Base-by-base conservation (phyloP, 2,113 vertebrate genomes). In the Pavo muticus region DNA sequence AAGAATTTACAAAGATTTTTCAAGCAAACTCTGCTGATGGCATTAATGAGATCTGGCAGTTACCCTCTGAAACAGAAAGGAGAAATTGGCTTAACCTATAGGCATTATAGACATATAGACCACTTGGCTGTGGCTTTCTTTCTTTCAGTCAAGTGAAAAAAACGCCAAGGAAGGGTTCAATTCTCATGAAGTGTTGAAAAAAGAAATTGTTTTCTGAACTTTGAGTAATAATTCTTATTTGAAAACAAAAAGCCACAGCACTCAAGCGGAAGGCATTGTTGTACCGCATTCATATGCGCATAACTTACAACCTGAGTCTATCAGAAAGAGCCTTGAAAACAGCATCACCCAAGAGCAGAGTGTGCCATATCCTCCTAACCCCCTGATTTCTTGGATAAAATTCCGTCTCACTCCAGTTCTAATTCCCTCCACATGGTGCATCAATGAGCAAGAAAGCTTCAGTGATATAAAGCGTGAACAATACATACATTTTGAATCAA, bases 281-380 rank as follows among this genome's bases (percentile, higher is more conserved):
- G 42, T 3, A 67, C 5, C 23, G 7, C 15, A 24, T 27, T 71
- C 19, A 25, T 52, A 29, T 3, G 1, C 5, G 1, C 12, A 0
- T 45, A 45, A 45, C 44, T 45, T 32, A 45, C 3, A 50, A 45
- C 6, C 4, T 14, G 60, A 70, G 15, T 35, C 24, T 59, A n/a
- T 20, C 19, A 32, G n/a, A n/a, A 20, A 32, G 11, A 20, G 30
- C 25, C 40, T 52, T 24, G 9, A 47, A 69, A 76, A 68, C 24
- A 85, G 30, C 8, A n/a, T 27, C 5, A 37, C 52, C 24, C 44
- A 50, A 57, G 29, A 48, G 44, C 11, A 40, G 17, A 6, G 16
- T 6, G 2, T 4, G 7, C 24, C 24, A 3, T 63, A 17, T 42
- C 39, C 63, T 17, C 23, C 4, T 4, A 0, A 2, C 3, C 5